Conservation (phyloP, 2,797 vertebrate species). For the Novumbra hubbsi region DNA sequence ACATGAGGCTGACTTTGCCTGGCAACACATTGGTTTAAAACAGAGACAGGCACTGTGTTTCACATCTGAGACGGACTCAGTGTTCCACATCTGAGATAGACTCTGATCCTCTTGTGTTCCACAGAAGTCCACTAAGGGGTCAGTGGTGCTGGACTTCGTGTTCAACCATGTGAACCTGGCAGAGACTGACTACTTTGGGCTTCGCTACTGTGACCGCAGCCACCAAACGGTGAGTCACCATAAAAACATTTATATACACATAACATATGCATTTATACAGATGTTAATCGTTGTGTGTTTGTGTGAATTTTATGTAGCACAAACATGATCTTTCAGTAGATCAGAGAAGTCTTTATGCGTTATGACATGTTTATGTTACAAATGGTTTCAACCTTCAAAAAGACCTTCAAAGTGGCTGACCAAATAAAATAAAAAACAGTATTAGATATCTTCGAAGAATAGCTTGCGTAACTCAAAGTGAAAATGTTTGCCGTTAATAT, state of each 20-base stretch:
- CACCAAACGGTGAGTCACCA: conserved; percentile 85
- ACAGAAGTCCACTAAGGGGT: conserved; percentile 87
- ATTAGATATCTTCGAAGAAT: neutral
- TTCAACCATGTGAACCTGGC: conserved; percentile 84
- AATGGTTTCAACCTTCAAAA: neutral
- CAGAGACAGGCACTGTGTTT: neutral
- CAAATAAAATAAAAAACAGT: no score
- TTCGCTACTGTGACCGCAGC: conserved; percentile 85
- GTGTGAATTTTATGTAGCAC: neutral
- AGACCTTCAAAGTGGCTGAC: neutral
- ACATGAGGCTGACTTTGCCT: neutral
- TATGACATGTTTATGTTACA: neutral
- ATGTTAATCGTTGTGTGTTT: neutral
- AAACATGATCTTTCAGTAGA: neutral
- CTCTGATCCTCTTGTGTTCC: conserved; percentile 32
- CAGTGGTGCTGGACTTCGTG: conserved; percentile 82
- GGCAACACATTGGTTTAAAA: neutral
- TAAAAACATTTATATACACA: neutral
- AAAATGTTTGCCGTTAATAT: neutral
- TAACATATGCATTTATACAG: neutral
- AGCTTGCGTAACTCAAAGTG: neutral
- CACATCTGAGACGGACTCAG: neutral
- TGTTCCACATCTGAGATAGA: neutral
- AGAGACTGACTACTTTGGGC: conserved; percentile 88
- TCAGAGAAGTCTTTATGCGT: neutral